Conservation (phyloP, 2,113 vertebrate genomes). For the Neolamprologus falcicula region DNA sequence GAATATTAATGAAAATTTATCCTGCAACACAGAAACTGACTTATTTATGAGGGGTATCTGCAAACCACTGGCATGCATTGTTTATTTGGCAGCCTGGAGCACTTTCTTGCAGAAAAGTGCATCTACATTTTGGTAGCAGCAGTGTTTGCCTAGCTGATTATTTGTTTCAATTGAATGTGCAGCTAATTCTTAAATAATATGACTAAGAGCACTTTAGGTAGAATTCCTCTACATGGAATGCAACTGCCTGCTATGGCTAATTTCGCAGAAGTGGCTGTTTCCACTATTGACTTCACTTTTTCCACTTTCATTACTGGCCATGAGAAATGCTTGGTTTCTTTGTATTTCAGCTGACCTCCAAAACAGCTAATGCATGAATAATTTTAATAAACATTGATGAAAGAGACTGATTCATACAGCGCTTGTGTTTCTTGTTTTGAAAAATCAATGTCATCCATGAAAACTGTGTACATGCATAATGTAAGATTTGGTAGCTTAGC, state of each 20-base stretch:
- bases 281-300: background rate
- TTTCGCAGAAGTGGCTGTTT: background rate
- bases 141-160: background rate
- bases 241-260: background rate
- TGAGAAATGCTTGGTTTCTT: conserved; percentile 1
- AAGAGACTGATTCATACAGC: background rate
- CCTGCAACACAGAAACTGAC: background rate
- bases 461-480: background rate
- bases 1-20: background rate
- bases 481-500: background rate
- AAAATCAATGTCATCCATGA: background rate
- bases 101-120: background rate
- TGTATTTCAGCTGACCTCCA: background rate
- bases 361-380: conserved; percentile 7
- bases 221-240: background rate
- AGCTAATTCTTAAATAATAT: background rate
- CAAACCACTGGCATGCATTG: background rate
- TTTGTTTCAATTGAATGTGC: background rate
- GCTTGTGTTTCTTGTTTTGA: background rate
- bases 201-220: background rate
- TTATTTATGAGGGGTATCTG: background rate
- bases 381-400: background rate
- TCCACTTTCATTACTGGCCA: background rate
- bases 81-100: background rate
- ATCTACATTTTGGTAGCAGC: background rate